phyloP scores from a whole-genome alignment of 2,113 vertebrate genomes.

The Eulemur macaco region DNA sequence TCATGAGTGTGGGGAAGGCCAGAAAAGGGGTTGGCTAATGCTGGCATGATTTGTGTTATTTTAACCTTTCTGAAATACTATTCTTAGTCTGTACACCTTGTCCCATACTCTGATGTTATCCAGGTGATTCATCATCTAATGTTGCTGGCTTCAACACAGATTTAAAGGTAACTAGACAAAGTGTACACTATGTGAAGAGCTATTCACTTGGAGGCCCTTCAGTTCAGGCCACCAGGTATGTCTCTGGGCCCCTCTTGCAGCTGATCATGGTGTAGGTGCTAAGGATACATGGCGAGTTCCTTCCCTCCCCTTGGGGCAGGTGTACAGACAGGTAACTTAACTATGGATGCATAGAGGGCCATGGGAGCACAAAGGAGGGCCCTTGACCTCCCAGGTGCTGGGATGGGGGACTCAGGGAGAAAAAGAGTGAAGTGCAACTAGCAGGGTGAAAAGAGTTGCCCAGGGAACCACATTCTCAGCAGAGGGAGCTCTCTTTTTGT shows the following conservation, averaged over 20 bases:
- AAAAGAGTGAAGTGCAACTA: not conserved
- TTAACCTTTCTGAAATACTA: not conserved
- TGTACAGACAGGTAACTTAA: not conserved
- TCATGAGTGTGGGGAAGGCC: not conserved
- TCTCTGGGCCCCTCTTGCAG: not conserved
- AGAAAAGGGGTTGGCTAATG: not conserved
- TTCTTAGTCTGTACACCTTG: not conserved
- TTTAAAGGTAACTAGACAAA: not conserved
- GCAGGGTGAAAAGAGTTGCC: not conserved
- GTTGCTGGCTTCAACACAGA: not conserved
- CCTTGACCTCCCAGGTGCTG: too few species aligned
- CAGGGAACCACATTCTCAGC: not conserved
- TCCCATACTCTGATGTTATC: not conserved
- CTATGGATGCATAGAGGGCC: not conserved
- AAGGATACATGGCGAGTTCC: accelerated
- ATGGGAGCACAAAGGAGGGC: not conserved
- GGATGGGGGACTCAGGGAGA: not conserved
- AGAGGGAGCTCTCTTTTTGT: not conserved
- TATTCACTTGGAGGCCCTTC: not conserved
- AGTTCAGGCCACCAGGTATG: not conserved
- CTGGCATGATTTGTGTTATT: not conserved
- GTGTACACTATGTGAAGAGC: not conserved
- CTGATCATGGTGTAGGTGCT: accelerated
- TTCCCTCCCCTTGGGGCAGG: not conserved
- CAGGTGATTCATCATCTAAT: not conserved